Evolutionary conservation across 2,113 vertebrate genomes (phyloP).

Genomic region (Otocyon megalotis): DNA sequence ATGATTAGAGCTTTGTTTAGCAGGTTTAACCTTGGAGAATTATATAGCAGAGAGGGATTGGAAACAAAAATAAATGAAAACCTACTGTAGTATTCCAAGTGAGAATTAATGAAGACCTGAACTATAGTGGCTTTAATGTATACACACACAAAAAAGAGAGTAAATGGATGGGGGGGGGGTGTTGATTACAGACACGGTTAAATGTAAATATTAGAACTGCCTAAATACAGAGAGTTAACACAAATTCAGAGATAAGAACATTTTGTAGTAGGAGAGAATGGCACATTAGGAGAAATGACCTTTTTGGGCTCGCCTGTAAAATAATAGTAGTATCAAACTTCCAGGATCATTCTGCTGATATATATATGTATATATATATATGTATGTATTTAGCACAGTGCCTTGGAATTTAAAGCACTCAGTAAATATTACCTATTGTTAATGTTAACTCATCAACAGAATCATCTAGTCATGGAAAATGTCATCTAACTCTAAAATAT

Average conservation of each 20-base stretch:
- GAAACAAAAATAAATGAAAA: not conserved
- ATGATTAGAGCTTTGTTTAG: not conserved
- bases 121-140: not conserved
- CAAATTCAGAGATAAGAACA: not conserved
- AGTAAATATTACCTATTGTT: not conserved
- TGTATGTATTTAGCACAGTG: not conserved
- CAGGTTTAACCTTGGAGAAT: not conserved
- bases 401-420: not conserved
- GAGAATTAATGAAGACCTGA: not conserved
- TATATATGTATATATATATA: not conserved
- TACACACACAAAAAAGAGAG: not conserved
- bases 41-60: not conserved
- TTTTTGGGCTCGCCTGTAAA: not conserved
- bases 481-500: not conserved
- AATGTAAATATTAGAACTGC: not conserved
- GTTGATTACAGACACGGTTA: not conserved
- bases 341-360: not conserved
- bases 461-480: not conserved
- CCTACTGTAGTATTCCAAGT: not conserved
- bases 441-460: not conserved
- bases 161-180: not conserved
- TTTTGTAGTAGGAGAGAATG: not conserved
- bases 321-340: not conserved
- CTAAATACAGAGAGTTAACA: not conserved
- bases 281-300: not conserved